Evolutionary conservation across 2,797 vertebrate species (phyloP).

Genomic region (Sarcophilus harrisii): DNA sequence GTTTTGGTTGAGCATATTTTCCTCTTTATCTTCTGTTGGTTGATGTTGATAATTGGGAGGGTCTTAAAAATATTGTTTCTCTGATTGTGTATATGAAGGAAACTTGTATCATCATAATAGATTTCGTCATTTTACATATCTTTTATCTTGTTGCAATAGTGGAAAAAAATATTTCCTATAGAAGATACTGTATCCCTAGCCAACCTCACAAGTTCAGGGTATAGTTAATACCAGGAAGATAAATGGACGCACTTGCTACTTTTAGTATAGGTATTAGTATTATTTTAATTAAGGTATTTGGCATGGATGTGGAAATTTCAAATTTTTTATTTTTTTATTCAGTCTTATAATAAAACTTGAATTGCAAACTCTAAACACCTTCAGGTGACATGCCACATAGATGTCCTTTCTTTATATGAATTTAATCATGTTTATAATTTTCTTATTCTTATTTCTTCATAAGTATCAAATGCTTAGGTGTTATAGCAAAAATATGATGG

Average conservation of each 20-base stretch:
- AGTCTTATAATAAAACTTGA: not conserved
- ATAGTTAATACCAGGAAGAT: not conserved
- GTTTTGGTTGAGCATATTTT: not conserved
- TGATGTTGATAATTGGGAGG: not conserved
- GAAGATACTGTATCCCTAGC: not conserved
- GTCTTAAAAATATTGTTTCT: not conserved
- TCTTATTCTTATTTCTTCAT: not conserved
- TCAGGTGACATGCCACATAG: not conserved
- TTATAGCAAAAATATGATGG: not conserved
- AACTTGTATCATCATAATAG: not conserved
- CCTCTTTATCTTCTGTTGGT: not conserved
- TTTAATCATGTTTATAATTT: not conserved
- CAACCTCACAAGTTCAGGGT: not conserved
- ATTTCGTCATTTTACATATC: not conserved
- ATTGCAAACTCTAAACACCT: not conserved
- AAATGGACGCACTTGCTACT: not conserved
- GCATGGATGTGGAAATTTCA: not conserved
- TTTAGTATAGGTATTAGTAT: not conserved
- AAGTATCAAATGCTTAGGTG: not conserved
- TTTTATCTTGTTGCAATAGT: not conserved
- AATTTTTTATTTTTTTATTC: not conserved
- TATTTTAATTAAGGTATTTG: not conserved
- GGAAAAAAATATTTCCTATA: not conserved
- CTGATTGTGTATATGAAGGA: not conserved
- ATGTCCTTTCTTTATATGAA: not conserved